Conservation (phyloP, 2,888 invertebrate genomes). For the Himalopsyche tibetana region DNA sequence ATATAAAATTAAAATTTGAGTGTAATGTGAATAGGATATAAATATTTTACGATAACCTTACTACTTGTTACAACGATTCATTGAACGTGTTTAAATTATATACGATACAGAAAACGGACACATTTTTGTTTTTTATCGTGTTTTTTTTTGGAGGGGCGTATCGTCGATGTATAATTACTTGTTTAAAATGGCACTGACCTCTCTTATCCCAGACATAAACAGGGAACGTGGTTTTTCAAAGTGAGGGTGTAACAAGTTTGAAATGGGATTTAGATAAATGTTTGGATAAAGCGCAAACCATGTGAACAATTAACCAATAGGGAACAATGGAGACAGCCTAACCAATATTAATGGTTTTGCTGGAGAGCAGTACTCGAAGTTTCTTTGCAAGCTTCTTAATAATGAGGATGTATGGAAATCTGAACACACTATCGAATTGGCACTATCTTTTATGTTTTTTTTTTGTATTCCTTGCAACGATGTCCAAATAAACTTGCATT, state of each 20-base stretch:
- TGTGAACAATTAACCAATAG: constrained; percentile 65
- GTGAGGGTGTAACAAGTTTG: constrained; percentile 61
- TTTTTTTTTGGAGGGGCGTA: background rate
- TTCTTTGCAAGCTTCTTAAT: constrained; percentile 24
- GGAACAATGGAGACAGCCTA: constrained; percentile 61
- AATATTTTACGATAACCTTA: too few species aligned
- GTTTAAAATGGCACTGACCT: constrained; percentile 32
- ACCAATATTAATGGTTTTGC: constrained; percentile 64
- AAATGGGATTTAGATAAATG: constrained; percentile 66
- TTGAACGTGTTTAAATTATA: too few species aligned
- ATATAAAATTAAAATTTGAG: too few species aligned
- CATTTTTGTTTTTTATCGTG: too few species aligned
- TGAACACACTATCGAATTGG: constrained; percentile 11
- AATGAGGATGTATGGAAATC: constrained; percentile 37
- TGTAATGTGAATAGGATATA: too few species aligned
- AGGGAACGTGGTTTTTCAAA: constrained; percentile 57
- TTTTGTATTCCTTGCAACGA: constrained; percentile 41
- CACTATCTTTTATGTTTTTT: background rate
- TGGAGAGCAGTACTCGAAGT: constrained; percentile 45
- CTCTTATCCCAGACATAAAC: constrained; percentile 26
- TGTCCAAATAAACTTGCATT: background rate
- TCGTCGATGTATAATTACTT: constrained; percentile 18
- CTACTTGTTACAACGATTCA: too few species aligned
- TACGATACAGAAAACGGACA: too few species aligned
- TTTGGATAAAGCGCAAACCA: constrained; percentile 65